These are phyloP conservation scores for Halichoeres trimaculatus DNA, from an alignment of 2,113 vertebrate genomes.

Conservation along the genomic window DNA sequence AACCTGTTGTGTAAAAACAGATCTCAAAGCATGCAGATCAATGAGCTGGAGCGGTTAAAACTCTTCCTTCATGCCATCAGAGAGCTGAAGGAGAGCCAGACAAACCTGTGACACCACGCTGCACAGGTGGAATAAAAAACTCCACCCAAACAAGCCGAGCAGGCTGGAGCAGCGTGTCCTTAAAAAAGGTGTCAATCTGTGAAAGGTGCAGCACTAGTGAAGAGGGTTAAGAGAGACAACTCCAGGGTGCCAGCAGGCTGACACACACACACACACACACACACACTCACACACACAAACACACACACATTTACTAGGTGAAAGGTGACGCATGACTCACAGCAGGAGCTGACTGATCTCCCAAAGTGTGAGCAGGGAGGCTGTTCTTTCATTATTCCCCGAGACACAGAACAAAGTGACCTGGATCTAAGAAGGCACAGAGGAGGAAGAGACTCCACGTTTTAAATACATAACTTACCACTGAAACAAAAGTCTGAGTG, in stretches of 20 bases:
- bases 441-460: not conserved
- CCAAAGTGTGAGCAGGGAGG: not conserved
- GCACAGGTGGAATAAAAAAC: not conserved
- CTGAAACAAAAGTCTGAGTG: not conserved
- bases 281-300: constrained; percentile 30
- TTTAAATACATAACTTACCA: constrained; percentile 50
- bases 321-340: constrained; percentile 54
- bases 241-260: not conserved
- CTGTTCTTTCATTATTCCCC: constrained; percentile 27
- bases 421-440: constrained; percentile 1
- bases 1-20: not conserved
- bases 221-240: not conserved
- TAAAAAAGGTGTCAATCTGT: not conserved
- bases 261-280: constrained; percentile 30
- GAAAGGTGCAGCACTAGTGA: too few species aligned
- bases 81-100: constrained; percentile 7
- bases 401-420: not conserved
- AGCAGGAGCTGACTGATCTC: constrained; percentile 20
- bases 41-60: not conserved
- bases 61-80: not conserved
- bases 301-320: constrained; percentile 37
- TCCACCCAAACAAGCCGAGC: constrained; percentile 46
- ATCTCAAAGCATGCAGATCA: not conserved
- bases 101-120: constrained; percentile 29
- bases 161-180: not conserved